These are phyloP conservation scores for Eurois occulta DNA, from an alignment of 2,888 invertebrate species.

Conservation along the genomic window DNA sequence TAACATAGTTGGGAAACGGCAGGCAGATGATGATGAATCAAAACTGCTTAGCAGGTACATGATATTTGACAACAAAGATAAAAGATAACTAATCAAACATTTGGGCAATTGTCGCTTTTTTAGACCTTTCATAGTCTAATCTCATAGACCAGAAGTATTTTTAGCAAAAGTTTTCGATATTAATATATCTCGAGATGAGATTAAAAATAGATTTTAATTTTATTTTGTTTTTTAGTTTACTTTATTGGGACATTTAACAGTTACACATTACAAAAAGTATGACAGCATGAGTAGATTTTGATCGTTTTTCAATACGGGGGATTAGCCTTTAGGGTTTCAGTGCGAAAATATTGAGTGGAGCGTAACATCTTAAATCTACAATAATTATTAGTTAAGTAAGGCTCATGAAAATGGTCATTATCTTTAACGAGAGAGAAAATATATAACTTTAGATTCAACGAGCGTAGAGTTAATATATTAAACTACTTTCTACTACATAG, in stretches of 20 bases:
- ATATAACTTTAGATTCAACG: constrained; percentile 36
- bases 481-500: constrained; percentile 22
- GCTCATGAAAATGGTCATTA: constrained; percentile 58
- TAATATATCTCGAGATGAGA: background rate
- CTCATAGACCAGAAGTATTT: background rate
- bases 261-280: no score
- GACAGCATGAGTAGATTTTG: no score
- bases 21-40: no score
- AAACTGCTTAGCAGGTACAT: no score
- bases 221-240: no score
- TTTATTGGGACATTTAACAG: no score
- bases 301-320: background rate
- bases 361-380: constrained; percentile 14
- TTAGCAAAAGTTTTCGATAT: background rate
- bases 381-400: constrained; percentile 44
- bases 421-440: constrained; percentile 43
- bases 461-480: constrained; percentile 36
- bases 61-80: no score
- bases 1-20: no score
- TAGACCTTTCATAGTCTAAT: background rate
- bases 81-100: no score
- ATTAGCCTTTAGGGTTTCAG: background rate
- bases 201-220: no score
- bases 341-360: constrained; percentile 4
- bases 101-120: no score